Conservation (phyloP, 2,888 invertebrate genomes). For the Volucella inanis region DNA sequence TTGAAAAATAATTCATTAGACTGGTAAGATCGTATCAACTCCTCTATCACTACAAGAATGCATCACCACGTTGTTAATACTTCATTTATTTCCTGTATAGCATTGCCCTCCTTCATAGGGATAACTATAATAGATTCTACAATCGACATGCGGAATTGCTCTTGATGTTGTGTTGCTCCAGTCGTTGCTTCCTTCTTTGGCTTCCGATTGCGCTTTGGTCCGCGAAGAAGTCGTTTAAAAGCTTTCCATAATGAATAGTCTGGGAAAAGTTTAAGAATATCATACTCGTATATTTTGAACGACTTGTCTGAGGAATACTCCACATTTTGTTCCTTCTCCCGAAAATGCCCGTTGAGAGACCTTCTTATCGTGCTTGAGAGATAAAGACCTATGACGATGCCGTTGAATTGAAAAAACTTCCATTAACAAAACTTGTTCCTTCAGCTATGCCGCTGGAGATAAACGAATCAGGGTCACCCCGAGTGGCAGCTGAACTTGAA, state of each 20-base stretch:
- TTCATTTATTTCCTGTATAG: too few relatives aligned
- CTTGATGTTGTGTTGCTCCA: too few relatives aligned
- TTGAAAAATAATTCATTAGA: slow-evolving; percentile 48
- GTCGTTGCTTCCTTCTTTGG: not conserved
- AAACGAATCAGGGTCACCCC: not conserved
- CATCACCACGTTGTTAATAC: too few relatives aligned
- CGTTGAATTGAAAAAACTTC: not conserved
- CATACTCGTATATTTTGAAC: slow-evolving; percentile 42
- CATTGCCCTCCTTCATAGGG: too few relatives aligned
- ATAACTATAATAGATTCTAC: too few relatives aligned
- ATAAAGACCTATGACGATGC: not conserved
- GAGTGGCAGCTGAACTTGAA: slow-evolving; percentile 6
- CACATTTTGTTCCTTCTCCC: not conserved
- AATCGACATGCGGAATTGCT: not conserved
- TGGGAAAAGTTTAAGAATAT: slow-evolving; percentile 70
- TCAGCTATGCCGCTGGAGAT: not conserved
- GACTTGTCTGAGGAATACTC: slow-evolving; percentile 6
- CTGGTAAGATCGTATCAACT: not conserved
- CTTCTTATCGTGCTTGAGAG: not conserved
- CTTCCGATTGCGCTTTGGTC: not conserved
- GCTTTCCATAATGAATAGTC: slow-evolving; percentile 47
- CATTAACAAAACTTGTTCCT: not conserved
- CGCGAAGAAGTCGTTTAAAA: slow-evolving; percentile 30
- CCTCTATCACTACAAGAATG: too few relatives aligned
- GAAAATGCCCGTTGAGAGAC: slow-evolving; percentile 8